These are phyloP conservation scores for Pseudomyrmex gracilis DNA, from an alignment of 1,140 invertebrate genomes.

Conservation along the genomic window DNA sequence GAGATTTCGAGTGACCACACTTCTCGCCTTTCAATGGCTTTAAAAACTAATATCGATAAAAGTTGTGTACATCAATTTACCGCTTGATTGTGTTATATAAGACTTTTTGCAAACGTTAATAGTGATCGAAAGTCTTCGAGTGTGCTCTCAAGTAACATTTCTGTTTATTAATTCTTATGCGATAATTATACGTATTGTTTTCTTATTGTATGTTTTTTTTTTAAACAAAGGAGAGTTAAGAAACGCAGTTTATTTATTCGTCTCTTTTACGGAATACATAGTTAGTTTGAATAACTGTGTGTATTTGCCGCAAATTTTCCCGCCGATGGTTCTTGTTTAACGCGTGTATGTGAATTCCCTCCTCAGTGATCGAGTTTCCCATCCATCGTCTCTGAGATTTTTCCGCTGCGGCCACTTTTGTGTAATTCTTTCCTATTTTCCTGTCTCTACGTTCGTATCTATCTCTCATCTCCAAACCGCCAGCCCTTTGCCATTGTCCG, in stretches of 20 bases:
- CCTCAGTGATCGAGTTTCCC: constrained; percentile 25
- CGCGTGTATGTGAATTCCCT: background rate
- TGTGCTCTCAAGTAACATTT: background rate
- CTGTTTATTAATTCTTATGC: too few relatives aligned
- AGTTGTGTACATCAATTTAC: constrained; percentile 28
- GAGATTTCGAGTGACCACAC: constrained; percentile 56
- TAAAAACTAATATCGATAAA: constrained; percentile 28
- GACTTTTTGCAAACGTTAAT: constrained; percentile 24
- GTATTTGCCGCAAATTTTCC: background rate
- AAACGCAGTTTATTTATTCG: background rate
- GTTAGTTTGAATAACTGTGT: background rate
- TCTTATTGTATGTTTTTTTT: background rate
- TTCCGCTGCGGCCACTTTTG: constrained; percentile 64
- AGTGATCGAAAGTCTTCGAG: background rate
- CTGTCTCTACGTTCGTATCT: constrained; percentile 59
- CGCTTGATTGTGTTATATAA: constrained; percentile 22
- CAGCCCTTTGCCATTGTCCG: constrained; percentile 66
- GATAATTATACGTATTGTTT: too few relatives aligned
- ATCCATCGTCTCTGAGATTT: constrained; percentile 62
- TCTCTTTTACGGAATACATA: background rate
- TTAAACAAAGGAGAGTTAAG: background rate
- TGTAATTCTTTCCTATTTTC: constrained; percentile 70
- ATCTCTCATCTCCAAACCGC: constrained; percentile 57
- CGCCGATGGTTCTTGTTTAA: constrained; percentile 33
- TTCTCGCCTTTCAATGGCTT: constrained; percentile 46